Percentiles rank a stretch among this genome's conserved stretches.
These are phyloP conservation scores for Orthonevra nobilis DNA, from an alignment of 2,888 invertebrate species.

Conservation along the genomic window DNA sequence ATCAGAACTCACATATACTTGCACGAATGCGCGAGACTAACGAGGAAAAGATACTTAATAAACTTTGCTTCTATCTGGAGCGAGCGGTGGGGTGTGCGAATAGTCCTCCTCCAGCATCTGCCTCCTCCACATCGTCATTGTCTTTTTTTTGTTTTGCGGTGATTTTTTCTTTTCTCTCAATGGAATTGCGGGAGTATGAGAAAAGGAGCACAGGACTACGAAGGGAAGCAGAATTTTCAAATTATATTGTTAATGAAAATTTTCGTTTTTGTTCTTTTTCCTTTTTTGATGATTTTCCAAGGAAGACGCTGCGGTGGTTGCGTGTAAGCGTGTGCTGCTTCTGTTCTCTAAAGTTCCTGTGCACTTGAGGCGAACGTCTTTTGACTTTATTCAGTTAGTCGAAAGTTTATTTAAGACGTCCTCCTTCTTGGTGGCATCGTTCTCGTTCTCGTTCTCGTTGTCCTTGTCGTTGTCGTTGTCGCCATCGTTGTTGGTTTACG, in stretches of 20 bases:
- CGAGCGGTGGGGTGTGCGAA: neutral
- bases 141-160: conserved; percentile 7
- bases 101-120: neutral
- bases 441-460: neutral
- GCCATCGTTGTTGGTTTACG: neutral
- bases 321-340: conserved; percentile 4
- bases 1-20: neutral
- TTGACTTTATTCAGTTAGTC: conserved; percentile 66
- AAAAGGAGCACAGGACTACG: conserved; percentile 4
- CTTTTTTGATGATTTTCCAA: conserved; percentile 59
- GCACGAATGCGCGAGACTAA: neutral
- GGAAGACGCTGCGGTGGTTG: conserved; percentile 3
- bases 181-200: neutral
- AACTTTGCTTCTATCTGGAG: conserved; percentile 3
- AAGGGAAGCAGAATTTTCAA: conserved; percentile 48
- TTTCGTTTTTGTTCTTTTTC: too few relatives aligned
- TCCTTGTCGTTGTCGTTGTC: neutral
- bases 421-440: neutral
- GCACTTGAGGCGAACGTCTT: conserved; percentile 54
- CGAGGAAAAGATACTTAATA: conserved; percentile 37
- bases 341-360: conserved; percentile 25
- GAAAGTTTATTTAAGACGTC: conserved; percentile 57
- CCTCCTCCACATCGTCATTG: conserved; percentile 11
- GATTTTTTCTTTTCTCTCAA: conserved; percentile 11
- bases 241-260: conserved; percentile 62